Base-by-base conservation (phyloP, 2,797 vertebrate species). In the Sebastes trivittatus region DNA sequence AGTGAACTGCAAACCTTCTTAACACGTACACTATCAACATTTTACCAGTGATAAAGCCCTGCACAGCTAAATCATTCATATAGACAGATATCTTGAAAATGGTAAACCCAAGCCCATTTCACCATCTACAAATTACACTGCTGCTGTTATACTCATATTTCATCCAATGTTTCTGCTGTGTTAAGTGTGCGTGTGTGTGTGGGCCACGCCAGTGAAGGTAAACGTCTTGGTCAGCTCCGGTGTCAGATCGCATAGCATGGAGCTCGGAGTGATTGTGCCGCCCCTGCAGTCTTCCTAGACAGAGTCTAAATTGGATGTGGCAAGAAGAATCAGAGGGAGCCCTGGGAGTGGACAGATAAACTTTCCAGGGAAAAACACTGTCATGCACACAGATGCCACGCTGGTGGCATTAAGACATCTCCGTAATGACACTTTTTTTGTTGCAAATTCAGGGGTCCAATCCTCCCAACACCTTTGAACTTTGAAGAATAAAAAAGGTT, bases 281-380 rank as follows among this genome's bases (percentile, higher is more conserved):
- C 70, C 75, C 76, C 77, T 83, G 84, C 83, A 81, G 81, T 85
- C 75, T 82, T 89, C 63, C 42, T 54, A 46, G 78, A 84, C 80
- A 69, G 49, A 81, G 63, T 79, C 77, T 62, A 86, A 90, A 88
- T 89, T 86, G 83, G 76, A 92, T 89, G 81, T 92, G 90, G 85
- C 88, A 88, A 72, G 55, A 63, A 76, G 80, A 82, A 82, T 87
- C 78, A 78, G 52, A 72, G 58, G 16, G 77, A 88, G 71, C 80
- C 80, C 72, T 71, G 77, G 75, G 73, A 86, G 72, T 69, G 66
- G 54, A 80, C 74, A 84, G 82, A 89, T 81, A 73, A 86, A 89
- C 81, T 66, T 81, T 83, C 81, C 67, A 77, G 80, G 80, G 75
- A 85, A 64, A 71, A 82, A 78, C 80, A 61, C 27, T 59, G 80